Percentiles rank a stretch among this genome's conserved stretches.
Evolutionary conservation across 2,113 vertebrate species (phyloP).

Genomic region (Micronycteris hirsuta): DNA sequence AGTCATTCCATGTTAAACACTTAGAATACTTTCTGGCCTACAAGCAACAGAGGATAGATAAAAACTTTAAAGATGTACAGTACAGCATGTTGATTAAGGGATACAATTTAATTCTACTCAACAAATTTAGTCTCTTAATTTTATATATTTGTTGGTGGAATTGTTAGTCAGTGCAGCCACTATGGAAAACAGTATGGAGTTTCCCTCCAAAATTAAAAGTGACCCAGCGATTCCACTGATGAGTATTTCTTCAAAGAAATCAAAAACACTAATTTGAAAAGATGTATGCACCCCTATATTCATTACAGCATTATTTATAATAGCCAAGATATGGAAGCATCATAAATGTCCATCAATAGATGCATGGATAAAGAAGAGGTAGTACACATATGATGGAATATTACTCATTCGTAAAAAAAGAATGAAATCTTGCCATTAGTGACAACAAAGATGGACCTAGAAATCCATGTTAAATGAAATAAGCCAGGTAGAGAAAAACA

Average conservation of each 20-base stretch:
- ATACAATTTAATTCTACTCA: no score
- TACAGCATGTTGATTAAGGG: no score
- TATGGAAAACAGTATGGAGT: background rate
- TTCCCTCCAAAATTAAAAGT: background rate
- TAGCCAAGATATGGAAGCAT: background rate
- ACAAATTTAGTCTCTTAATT: no score
- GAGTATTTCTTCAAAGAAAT: background rate
- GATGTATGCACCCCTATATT: background rate
- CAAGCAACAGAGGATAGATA: no score
- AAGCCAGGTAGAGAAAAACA: background rate
- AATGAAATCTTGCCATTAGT: background rate
- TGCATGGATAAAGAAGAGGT: background rate
- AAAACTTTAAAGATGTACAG: no score
- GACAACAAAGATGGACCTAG: background rate
- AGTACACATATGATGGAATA: background rate
- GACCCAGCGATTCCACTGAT: background rate
- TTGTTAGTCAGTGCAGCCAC: background rate
- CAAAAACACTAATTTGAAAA: background rate
- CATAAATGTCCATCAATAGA: background rate
- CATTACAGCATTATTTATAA: background rate
- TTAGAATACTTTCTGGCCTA: background rate
- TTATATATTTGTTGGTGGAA: background rate
- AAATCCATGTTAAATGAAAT: background rate
- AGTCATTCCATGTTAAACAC: background rate
- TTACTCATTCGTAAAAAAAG: background rate